Base-by-base conservation (phyloP, 1,140 invertebrate genomes). In the Hylaeus volcanicus region DNA sequence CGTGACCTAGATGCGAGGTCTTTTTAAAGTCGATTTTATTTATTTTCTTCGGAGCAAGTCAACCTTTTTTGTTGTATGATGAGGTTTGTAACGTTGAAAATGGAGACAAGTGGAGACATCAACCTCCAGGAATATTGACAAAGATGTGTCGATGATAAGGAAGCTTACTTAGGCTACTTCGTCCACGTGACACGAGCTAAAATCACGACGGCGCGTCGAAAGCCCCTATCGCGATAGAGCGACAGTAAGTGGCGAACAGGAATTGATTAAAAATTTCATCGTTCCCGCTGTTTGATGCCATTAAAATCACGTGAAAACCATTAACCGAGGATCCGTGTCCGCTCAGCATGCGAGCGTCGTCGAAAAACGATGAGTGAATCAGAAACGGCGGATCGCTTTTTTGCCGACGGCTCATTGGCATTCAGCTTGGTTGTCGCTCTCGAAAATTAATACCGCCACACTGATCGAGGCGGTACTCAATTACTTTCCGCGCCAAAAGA, bases 381-480 rank as follows among this genome's bases (percentile, higher is more conserved):
- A 55, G 45, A 65, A 55, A 79, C 48, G 68, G 43, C 68, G 58
- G 61, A 12, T 15, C 70, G 61, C 60, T 64, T 79, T 79, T 65
- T 73, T 79, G 26, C 45, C 51, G 11, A 6, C 11, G 61, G 77
- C 74, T 79, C 77, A 74, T 79, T 74, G 77, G 77, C 77, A 79
- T 74, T 79, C 70, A 71, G 15, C 56, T 43, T 37, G 45, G 70
- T 39, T 53, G 48, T 73, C 77, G 70, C 51, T 73, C 61, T 45
- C 70, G 77, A 73, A 73, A 74, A 74, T 73, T 79, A 79, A 79
- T 79, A 73, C 63, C 70, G 70, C 26, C 70, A 48, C 74, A 55
- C 8, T 39, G 69, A 73, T 73, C 70, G 61, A 73, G 26, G 76
- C 26, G 26, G 39, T 45, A 37, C 76, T 78, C 66, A 45, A 26